Conservation (phyloP, 2,113 vertebrate species). For the Colossoma macropomum region DNA sequence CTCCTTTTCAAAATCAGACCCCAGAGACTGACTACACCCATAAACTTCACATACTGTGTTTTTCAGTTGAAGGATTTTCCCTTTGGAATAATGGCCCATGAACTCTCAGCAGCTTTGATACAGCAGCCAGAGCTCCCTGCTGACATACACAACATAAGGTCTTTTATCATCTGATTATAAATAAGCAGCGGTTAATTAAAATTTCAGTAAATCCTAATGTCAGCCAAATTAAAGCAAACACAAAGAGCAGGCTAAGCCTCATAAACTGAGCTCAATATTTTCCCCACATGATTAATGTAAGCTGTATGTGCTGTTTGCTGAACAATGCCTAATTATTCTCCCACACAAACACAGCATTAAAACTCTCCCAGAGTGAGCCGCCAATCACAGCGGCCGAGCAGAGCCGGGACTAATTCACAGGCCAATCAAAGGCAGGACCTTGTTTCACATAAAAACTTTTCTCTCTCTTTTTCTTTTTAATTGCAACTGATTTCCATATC, state of each 20-base stretch:
- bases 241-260: constrained; percentile 31
- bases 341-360: constrained; percentile 2
- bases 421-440: constrained; percentile 53
- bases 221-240: constrained; percentile 29
- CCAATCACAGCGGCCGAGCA: constrained; percentile 33
- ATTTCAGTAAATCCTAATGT: constrained; percentile 27
- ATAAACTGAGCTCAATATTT: constrained; percentile 19
- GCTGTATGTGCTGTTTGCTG: constrained; percentile 26
- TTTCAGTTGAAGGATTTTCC: neutral
- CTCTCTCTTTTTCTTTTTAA: neutral
- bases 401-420: constrained; percentile 55
- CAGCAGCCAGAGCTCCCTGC: constrained; percentile 3
- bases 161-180: neutral
- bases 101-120: neutral
- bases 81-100: neutral
- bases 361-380: constrained; percentile 14
- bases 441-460: constrained; percentile 46
- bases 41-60: neutral
- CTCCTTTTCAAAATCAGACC: neutral
- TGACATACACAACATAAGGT: neutral
- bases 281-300: constrained; percentile 20
- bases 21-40: neutral
- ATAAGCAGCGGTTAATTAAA: constrained; percentile 23
- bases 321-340: constrained; percentile 48
- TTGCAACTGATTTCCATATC: constrained; percentile 67